Evolutionary conservation across 2,113 vertebrate species (phyloP).

Genomic region (Polyodon spathula): DNA sequence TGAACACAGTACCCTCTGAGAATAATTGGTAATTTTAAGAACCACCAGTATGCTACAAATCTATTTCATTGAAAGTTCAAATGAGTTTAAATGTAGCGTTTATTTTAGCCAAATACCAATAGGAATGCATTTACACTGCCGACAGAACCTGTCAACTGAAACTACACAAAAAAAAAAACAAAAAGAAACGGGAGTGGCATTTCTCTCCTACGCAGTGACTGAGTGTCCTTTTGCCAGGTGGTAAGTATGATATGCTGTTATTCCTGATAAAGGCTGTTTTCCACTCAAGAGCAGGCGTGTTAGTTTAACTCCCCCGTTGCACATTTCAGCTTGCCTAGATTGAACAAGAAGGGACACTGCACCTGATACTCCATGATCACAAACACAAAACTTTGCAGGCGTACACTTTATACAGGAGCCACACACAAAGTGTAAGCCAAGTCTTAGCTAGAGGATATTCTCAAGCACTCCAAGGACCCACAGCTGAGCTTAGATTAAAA

Average conservation of each 20-base stretch:
- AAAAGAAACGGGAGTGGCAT: neutral
- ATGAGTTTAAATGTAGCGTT: too few species aligned
- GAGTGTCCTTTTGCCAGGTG: constrained; percentile 21
- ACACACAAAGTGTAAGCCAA: constrained; percentile 1
- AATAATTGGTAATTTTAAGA: too few species aligned
- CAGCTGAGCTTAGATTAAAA: too few species aligned
- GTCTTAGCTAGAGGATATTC: neutral
- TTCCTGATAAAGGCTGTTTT: constrained; percentile 14
- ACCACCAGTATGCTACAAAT: too few species aligned
- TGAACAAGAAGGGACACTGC: neutral
- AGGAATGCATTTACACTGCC: neutral
- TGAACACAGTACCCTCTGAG: too few species aligned
- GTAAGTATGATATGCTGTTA: neutral
- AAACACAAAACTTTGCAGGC: neutral
- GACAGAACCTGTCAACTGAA: neutral
- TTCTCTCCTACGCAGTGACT: constrained; percentile 7
- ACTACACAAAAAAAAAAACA: too few species aligned
- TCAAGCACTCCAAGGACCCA: constrained; percentile 2
- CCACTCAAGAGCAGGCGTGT: constrained; percentile 9
- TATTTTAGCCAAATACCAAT: too few species aligned
- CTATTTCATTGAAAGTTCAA: too few species aligned
- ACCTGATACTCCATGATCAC: constrained; percentile 8
- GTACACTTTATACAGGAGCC: neutral
- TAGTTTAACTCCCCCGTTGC: constrained; percentile 7
- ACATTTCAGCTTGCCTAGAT: neutral